phyloP scores from a whole-genome alignment of 2,113 vertebrate species.

The Chaetura pelagica region DNA sequence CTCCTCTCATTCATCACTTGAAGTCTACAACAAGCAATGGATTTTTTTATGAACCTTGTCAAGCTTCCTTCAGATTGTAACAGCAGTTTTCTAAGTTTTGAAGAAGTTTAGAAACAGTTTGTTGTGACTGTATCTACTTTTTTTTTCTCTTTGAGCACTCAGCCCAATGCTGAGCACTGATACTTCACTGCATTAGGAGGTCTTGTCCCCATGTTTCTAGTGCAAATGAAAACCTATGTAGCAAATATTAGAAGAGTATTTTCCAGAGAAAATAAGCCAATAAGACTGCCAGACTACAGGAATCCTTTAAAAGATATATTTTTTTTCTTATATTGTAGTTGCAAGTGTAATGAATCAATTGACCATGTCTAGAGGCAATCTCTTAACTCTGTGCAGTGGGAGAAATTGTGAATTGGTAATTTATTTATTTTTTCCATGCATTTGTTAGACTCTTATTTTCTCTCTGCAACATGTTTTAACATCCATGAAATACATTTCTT shows the following conservation, averaged over 20 bases:
- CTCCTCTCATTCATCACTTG: constrained; percentile 25
- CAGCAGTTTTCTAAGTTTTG: constrained; percentile 11
- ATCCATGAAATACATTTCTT: not conserved
- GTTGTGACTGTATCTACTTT: not conserved
- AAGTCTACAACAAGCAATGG: not conserved
- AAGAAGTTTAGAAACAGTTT: not conserved
- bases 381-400: not conserved
- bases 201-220: not conserved
- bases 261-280: not conserved
- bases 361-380: not conserved
- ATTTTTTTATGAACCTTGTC: constrained; percentile 46
- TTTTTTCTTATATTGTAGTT: not conserved
- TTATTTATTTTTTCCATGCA: not conserved
- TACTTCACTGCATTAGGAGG: not conserved
- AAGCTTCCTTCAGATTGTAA: not conserved
- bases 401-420: not conserved
- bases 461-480: not conserved
- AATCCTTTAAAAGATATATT: not conserved
- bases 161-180: not conserved
- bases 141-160: not conserved
- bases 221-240: not conserved
- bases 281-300: not conserved
- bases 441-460: not conserved
- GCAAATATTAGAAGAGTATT: not conserved
- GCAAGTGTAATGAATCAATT: not conserved